Evolutionary conservation across 1,140 invertebrate species (phyloP), one percentile per base, ranked within the genome.

Genomic region (Proales similis): DNA sequence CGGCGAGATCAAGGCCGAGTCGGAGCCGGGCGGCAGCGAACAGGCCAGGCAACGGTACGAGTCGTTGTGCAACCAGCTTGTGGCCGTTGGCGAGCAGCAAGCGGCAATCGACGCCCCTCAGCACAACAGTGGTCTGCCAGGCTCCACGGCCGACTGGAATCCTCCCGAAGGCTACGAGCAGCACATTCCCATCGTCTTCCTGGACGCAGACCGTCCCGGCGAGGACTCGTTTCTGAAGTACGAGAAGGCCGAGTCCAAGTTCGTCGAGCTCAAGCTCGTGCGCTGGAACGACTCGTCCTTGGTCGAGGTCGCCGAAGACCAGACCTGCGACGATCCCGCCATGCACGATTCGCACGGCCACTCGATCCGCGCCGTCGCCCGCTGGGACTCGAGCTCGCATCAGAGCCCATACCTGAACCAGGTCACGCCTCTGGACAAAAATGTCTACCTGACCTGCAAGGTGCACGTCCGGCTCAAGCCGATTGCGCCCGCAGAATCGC

Each of bases 321-420:
- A 14, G 24, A 51, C 22, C 4, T 42, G 29, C 9, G n/a, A n/a
- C n/a, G n/a, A n/a, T n/a, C n/a, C n/a, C n/a, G n/a, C n/a, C n/a
- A n/a, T n/a, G n/a, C n/a, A n/a, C n/a, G n/a, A n/a, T n/a, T n/a
- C n/a, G n/a, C n/a, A n/a, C n/a, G n/a, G n/a, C 9, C 11, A 49
- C 22, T 66, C 17, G 9, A 22, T 11, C 2, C 85, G 85, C 74
- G 88, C 88, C 30, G 83, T 91, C 65, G 87, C 86, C 62, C 85
- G 87, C 42, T 97, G 92, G 92, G 92, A 97, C 76, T 93, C 88
- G 17, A 93, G 90, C 29, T 87, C 95, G 73, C 92, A 96, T 70
- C 89, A 94, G 73, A 91, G 85, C 66, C 78, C 84, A 63, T 82
- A 87, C 69, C 77, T 94, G 57, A 79, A 79, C 67, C 70, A 74